phyloP scores from a whole-genome alignment of 2,113 vertebrate species.

The Callopanchax toddi region DNA sequence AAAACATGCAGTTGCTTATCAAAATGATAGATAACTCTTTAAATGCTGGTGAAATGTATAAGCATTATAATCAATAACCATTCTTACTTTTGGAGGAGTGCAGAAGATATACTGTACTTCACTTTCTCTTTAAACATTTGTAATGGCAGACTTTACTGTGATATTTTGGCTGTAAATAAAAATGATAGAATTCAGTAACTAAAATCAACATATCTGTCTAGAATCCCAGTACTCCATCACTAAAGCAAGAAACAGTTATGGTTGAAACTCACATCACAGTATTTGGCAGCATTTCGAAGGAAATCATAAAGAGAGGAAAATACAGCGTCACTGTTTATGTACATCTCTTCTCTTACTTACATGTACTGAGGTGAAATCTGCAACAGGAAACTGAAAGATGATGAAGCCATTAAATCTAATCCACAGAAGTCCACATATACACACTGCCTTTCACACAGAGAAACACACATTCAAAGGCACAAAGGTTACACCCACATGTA shows the following conservation, averaged over 20 bases:
- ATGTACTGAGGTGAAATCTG: slow-evolving; percentile 10
- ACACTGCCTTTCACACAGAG: neutral
- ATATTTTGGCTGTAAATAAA: neutral
- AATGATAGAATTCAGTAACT: neutral
- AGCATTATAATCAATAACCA: too few relatives aligned
- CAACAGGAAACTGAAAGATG: neutral
- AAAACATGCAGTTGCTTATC: too few relatives aligned
- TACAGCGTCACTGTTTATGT: neutral
- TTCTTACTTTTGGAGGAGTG: too few relatives aligned
- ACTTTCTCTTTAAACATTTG: too few relatives aligned
- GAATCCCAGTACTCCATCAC: neutral
- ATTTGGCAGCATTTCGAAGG: neutral
- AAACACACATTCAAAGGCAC: neutral
- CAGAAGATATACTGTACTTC: too few relatives aligned
- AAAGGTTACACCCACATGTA: slow-evolving; percentile 20
- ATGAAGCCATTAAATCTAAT: too few relatives aligned
- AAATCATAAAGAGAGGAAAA: neutral
- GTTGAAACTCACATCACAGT: slow-evolving; percentile 2
- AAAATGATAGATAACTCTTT: too few relatives aligned
- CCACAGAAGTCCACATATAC: neutral
- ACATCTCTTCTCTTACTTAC: slow-evolving; percentile 4
- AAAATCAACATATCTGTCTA: neutral
- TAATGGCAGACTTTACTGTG: neutral
- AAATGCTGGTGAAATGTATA: too few relatives aligned
- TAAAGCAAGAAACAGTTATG: neutral